A percentile compares a stretch with the other conserved stretches of the same genome.
Evolutionary conservation across 2,888 invertebrate species (phyloP).

Genomic region (Nasonovia ribisnigri): DNA sequence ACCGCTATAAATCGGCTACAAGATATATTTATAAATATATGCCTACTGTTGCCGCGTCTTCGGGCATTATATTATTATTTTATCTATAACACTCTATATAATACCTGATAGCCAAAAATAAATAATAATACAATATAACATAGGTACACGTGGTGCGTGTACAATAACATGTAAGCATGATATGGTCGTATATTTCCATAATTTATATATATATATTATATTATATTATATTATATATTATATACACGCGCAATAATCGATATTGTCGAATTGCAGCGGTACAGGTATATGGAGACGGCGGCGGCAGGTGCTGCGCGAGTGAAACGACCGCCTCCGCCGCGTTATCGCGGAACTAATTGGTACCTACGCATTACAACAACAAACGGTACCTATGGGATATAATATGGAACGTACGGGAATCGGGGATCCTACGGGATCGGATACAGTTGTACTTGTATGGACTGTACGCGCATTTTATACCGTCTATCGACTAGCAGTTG

Average conservation of each 20-base stretch:
- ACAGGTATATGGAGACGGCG: neutral
- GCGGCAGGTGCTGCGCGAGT: conserved; percentile 12
- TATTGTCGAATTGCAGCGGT: conserved; percentile 37
- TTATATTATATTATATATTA: neutral
- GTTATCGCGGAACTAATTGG: neutral
- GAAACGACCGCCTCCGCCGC: conserved; percentile 29
- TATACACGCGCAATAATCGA: conserved; percentile 24
- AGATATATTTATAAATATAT: neutral
- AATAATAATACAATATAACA: neutral
- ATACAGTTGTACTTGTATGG: neutral
- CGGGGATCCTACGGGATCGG: neutral
- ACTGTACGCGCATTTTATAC: neutral
- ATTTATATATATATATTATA: neutral
- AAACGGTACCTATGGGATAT: neutral
- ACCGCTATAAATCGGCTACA: neutral
- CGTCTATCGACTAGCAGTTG: neutral
- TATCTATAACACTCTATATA: neutral
- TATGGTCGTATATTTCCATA: neutral
- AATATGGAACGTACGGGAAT: neutral
- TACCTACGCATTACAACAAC: neutral
- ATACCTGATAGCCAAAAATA: neutral
- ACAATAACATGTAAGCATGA: neutral
- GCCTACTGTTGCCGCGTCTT: neutral
- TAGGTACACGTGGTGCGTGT: neutral
- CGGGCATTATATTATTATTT: neutral